Base-by-base conservation (phyloP, 2,113 vertebrate species). In the Enhydra lutris region DNA sequence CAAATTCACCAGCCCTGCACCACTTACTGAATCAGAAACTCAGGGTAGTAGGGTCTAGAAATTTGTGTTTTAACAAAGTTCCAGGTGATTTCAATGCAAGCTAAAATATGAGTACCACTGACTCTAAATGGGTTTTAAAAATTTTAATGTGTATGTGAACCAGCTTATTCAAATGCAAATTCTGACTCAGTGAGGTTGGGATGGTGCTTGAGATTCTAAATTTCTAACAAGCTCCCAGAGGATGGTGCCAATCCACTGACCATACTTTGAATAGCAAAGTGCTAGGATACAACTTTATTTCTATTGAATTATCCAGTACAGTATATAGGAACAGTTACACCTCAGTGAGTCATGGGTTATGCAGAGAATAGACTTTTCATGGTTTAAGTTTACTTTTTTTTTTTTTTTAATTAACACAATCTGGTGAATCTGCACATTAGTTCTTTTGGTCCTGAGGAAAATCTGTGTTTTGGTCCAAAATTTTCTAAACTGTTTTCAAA, bases 401-500 rank as follows among this genome's bases (percentile, higher is more conserved):
- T 42, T 93, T 47, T 76, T 93, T 93, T 36, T 86, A 47, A 80
- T 59, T 29, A 47, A 59, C 29, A 45, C 31, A 71, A 29, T 57
- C 69, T 78, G 82, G 45, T 93, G 55, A 92, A 83, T 92, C 31
- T 61, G 91, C 67, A 61, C 7, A 84, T 79, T 87, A 69, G 78
- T 12, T 63, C 57, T 57, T 63, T 73, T 29, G 52, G n/a, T 92
- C 42, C 34, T 73, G 10, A 87, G 5, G 29, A 92, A 71, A 92
- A 61, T 69, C 12, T 29, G 23, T 12, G 34, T n/a, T 73, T 50
- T 61, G 24, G 39, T 59, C 52, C 42, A 78, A 42, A 31, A 79
- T 57, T 81, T 94, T 89, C 34, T 61, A 74, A 94, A 79, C 34
- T 78, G 45, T 95, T 93, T 84, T 85, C 71, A 47, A 71, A 92